phyloP scores from a whole-genome alignment of 2,113 vertebrate genomes.

The Oreamnos americanus region DNA sequence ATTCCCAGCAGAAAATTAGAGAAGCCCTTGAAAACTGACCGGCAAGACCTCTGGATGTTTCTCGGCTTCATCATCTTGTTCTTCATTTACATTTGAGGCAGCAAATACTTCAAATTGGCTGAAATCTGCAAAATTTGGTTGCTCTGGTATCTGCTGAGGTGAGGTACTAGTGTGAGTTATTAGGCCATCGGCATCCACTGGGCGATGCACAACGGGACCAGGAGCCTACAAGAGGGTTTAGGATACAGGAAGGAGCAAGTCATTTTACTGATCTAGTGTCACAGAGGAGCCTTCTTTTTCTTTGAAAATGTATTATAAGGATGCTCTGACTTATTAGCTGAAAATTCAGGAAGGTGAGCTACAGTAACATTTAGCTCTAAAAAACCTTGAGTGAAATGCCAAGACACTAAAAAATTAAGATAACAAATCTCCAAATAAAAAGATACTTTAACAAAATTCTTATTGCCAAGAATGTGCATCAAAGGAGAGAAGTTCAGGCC shows the following conservation, averaged over 20 bases:
- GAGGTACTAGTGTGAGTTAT: slow-evolving; percentile 90
- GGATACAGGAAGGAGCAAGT: not conserved
- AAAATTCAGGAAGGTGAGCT: not conserved
- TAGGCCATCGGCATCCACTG: slow-evolving; percentile 87
- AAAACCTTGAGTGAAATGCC: not conserved
- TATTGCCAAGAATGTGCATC: not conserved
- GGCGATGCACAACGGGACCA: slow-evolving; percentile 88
- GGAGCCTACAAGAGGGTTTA: slow-evolving; percentile 80
- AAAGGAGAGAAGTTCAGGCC: not conserved
- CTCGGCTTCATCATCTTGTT: slow-evolving; percentile 90
- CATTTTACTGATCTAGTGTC: not conserved
- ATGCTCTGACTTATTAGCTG: not conserved
- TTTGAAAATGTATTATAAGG: not conserved
- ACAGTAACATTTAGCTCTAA: not conserved
- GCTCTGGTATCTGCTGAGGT: slow-evolving; percentile 97
- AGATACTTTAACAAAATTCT: not conserved
- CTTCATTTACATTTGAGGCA: slow-evolving; percentile 87
- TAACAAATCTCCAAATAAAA: not conserved
- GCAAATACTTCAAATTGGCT: slow-evolving; percentile 97
- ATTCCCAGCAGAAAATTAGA: not conserved
- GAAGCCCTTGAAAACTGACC: slow-evolving; percentile 77
- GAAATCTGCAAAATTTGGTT: slow-evolving; percentile 99
- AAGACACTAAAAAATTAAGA: not conserved
- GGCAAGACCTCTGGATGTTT: slow-evolving; percentile 87
- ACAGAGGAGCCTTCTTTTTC: not conserved